Evolutionary conservation across 2,888 invertebrate genomes (phyloP), one percentile per base, ranked within the genome.

Genomic region (Pollenia amentaria): DNA sequence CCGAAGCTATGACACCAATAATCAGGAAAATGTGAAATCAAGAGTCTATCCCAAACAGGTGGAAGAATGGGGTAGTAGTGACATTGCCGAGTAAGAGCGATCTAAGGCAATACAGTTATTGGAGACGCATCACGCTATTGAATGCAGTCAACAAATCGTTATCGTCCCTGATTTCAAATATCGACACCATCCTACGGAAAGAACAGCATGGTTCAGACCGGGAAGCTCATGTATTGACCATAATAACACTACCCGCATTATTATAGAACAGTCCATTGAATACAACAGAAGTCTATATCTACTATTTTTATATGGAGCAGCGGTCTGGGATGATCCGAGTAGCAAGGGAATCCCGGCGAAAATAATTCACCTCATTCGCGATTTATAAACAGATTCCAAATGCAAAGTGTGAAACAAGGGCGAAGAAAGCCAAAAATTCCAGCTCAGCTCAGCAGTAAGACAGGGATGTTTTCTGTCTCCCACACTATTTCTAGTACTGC

Each of bases 191-290:
- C 10, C 16, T 55, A 4, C 53, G 11, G 16, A 55, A 53, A 55
- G 12, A 70, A 70, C 9, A 70, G 11, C 55, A 40, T 55, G 55
- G 3, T 53, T 70, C 16, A 0, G 70, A 70, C 55, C 53, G 40
- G 40, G 55, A 42, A 70, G 42, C 40, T 70, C 70, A 40, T 16
- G 70, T 55, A 55, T 40, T n/a, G 16, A 70, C n/a, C 42, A 70
- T 18, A 70, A 55, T n/a, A 53, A 70, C 42, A 70, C 70, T 55
- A 53, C 16, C 0, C 55, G 44, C 38, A 29, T 29, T 29, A 29
- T 29, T 6, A 29, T 29, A 29, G 29, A 29, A 0, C 29, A 29
- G 29, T 6, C 29, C 29, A 29, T 29, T 6, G 29, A 29, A 29
- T 29, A 29, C 29, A 29, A 29, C 29, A 29, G 29, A 0, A 29